These are phyloP conservation scores for Lycodopsis pacificus DNA, from an alignment of 2,797 vertebrate genomes.

Conservation along the genomic window DNA sequence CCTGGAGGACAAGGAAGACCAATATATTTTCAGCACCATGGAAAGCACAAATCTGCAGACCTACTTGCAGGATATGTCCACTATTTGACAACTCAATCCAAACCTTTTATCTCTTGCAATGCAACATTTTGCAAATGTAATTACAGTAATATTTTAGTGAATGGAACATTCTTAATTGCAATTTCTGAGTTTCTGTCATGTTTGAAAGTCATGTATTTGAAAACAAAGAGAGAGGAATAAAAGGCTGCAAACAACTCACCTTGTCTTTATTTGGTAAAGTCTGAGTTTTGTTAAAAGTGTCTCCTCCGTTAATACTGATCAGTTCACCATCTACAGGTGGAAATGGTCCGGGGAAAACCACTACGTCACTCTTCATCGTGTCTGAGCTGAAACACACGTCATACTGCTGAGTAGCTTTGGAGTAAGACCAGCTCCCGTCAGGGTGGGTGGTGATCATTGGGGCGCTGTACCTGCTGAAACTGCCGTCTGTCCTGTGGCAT, in stretches of 20 bases:
- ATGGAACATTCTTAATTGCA: background rate
- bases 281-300: background rate
- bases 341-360: constrained; percentile 40
- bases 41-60: background rate
- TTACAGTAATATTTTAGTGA: background rate
- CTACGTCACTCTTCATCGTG: constrained; percentile 21
- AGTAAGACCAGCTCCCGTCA: constrained; percentile 12
- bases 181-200: background rate
- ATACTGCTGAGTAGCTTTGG: constrained; percentile 65
- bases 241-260: constrained; percentile 50
- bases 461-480: too few relatives aligned
- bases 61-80: fast-evolving
- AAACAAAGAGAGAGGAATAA: background rate
- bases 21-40: constrained; percentile 21
- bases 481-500: too few relatives aligned
- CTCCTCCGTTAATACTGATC: constrained; percentile 15
- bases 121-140: fast-evolving
- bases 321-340: constrained; percentile 53
- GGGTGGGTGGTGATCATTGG: too few relatives aligned
- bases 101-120: background rate
- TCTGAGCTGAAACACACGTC: constrained; percentile 61
- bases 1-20: background rate
- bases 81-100: background rate
- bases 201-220: background rate
- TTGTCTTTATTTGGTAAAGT: background rate